These are phyloP conservation scores for Marmota monax DNA, from an alignment of 2,113 vertebrate species.

Conservation along the genomic window DNA sequence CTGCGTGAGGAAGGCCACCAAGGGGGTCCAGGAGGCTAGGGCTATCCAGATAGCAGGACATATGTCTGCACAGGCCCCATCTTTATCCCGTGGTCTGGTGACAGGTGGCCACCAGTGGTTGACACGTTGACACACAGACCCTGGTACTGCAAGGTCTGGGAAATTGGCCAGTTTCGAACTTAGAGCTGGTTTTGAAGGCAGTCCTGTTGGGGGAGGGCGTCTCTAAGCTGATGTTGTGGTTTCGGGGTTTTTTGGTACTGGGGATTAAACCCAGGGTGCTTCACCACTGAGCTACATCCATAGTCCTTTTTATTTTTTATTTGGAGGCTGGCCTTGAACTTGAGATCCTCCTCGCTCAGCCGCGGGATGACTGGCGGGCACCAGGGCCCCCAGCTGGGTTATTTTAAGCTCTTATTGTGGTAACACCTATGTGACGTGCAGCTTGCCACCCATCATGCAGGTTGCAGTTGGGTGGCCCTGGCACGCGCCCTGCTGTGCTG, in stretches of 20 bases:
- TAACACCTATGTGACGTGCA: neutral
- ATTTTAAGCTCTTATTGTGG: too few relatives aligned
- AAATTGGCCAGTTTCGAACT: rapidly evolving
- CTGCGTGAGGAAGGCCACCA: neutral
- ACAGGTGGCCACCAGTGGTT: neutral
- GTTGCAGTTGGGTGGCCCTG: too few relatives aligned
- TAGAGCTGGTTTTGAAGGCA: neutral
- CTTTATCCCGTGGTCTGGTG: neutral
- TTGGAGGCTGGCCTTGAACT: too few relatives aligned
- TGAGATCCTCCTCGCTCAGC: neutral
- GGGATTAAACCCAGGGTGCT: neutral
- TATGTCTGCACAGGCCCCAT: neutral
- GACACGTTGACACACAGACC: rapidly evolving
- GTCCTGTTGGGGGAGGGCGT: neutral
- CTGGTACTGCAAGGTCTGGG: neutral
- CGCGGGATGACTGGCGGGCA: neutral
- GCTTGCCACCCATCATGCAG: too few relatives aligned
- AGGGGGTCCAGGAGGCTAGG: too few relatives aligned
- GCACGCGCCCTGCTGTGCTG: too few relatives aligned
- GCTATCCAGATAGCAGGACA: neutral
- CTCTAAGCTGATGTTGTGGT: neutral
- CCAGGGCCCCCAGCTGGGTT: too few relatives aligned
- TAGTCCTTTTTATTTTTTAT: neutral
- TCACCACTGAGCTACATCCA: too few relatives aligned
- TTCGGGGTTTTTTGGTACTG: neutral